Evolutionary conservation across 2,797 vertebrate genomes (phyloP), one percentile per base, ranked within the genome.

Genomic region (Cryptoblepharus egeriae): DNA sequence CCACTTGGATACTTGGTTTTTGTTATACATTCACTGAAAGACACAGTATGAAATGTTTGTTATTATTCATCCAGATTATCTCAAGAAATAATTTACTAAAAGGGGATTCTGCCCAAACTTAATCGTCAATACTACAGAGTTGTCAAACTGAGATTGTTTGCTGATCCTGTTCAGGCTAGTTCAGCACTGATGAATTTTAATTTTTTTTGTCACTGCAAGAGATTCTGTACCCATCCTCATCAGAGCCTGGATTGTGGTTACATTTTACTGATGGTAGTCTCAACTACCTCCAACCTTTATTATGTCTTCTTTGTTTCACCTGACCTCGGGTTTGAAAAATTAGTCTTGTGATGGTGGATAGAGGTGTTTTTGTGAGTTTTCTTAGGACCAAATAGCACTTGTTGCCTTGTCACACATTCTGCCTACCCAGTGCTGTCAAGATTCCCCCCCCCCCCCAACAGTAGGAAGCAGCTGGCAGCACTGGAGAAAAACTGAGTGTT

Each of bases 1-100:
- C 6, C 64, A 16, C 52, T 58, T 75, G 42, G 58, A 69, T 52
- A 85, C 75, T 86, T 57, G 35, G 37, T 28, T 80, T 30, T 39
- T 5, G 2, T 15, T 72, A 39, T 16, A 5, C 57, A 63, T 22
- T 63, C 42, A 79, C 20, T 68, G 87, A 84, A 68, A 39, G 8
- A 5, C 63, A 77, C 0, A 0, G 67, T 75, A 6, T 30, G 5
- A 4, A 75, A 32, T 1, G 22, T 69, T 42, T 32, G 61, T n/a
- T 49, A 49, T 49, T 7, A 49, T 49, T 49, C 45, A 49, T 49
- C 13, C 45, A 49, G 45, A 49, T 49, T 49, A 49, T 49, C 9
- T 49, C 2, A 9, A 49, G 45, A 13, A 2, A 49, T 49, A 49
- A 49, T 49, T 49, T 12, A 49, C 45, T 10, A 10, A 49, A 49